Conservation (phyloP, 2,113 vertebrate species). For the Pelecanoides urinatrix region DNA sequence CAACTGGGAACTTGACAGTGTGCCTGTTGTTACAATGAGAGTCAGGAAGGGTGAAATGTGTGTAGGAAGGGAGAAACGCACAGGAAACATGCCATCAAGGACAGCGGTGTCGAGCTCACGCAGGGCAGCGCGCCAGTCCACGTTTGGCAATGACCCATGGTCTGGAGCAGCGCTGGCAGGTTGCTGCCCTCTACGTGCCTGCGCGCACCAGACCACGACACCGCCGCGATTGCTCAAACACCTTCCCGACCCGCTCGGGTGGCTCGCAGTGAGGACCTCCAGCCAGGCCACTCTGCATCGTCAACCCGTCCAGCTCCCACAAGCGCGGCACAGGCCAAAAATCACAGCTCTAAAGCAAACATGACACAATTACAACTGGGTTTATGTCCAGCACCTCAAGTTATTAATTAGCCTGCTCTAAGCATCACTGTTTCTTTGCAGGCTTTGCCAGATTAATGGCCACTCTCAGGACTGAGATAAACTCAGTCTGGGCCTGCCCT, state of each 20-base stretch:
- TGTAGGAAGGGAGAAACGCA: background rate
- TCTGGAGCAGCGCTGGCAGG: background rate
- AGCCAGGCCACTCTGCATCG: background rate
- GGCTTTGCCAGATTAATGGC: background rate
- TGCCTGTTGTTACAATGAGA: background rate
- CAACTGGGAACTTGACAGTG: background rate
- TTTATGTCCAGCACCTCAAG: background rate
- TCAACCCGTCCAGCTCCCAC: background rate
- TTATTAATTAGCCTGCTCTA: conserved; percentile 4
- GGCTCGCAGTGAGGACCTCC: background rate
- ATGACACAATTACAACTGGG: background rate
- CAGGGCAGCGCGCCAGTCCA: background rate
- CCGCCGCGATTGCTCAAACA: background rate
- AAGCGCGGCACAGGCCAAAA: background rate
- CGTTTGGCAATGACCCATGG: background rate
- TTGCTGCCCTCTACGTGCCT: background rate
- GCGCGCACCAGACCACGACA: background rate
- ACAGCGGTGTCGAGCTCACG: background rate
- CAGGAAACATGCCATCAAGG: conserved; percentile 46
- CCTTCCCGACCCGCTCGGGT: fast-evolving
- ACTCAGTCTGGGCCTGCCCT: background rate
- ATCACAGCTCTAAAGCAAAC: conserved; percentile 19
- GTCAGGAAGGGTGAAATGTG: conserved; percentile 26
- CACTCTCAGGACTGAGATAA: background rate
- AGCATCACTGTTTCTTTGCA: background rate